Base-by-base conservation (phyloP, 2,113 vertebrate genomes). In the Passer montanus region DNA sequence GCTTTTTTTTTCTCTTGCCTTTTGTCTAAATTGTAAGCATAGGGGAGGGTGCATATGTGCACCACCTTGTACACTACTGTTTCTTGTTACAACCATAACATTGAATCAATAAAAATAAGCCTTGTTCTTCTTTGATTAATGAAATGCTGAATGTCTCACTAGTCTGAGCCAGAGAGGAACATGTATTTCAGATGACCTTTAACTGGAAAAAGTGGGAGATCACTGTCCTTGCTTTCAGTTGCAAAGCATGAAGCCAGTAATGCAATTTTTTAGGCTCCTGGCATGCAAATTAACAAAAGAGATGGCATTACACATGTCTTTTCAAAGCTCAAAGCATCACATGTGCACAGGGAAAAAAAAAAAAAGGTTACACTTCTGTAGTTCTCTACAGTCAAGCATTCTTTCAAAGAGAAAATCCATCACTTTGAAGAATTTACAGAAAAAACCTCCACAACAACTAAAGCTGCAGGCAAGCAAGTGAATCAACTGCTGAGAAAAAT, bases 371-470 rank as follows among this genome's bases (percentile, higher is more conserved):
- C 60, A 52, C 33, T 81, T 78, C 62, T 91, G 80, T 75, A 79
- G 64, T 70, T 92, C 80, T 92, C 84, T 80, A 49, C 70, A 91
- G 79, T 86, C 75, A 74, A 88, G 87, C 75, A 44, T 93, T 74
- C 87, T 89, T 94, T 97, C 94, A 97, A 94, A 97, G 96, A 49
- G 63, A 91, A 96, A 79, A 94, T 89, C 75, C 83, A 94, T 93
- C 70, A 81, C 95, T 97, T 97, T 96, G 96, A 97, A 96, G 94
- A 95, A 94, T 84, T 85, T 62, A 77, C 70, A 93, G 91, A 91
- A 91, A 90, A 88, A 95, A 94, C 60, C 94, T 91, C 76, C 76
- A 75, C 49, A 60, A 84, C 96, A 84, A 92, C 62, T 69, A 77
- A 87, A 92, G 91, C 84, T 88, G 69, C 77, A 75, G 95, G 91